Conservation (phyloP, 2,888 invertebrate species). For the Xestia xanthographa region DNA sequence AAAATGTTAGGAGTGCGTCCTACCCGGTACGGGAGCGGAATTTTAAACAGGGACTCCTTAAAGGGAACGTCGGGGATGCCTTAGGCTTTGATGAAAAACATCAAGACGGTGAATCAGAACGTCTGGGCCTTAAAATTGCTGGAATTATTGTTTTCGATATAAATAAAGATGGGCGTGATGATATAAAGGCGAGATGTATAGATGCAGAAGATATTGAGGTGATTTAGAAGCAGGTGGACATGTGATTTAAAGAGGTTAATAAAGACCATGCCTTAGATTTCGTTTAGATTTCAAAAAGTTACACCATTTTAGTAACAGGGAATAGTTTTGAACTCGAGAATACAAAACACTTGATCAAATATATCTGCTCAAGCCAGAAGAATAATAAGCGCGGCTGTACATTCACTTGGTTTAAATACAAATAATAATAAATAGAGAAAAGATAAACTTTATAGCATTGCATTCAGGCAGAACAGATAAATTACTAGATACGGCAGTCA, state of each 20-base stretch:
- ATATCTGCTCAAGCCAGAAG: conserved; percentile 11
- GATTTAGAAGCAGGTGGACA: conserved; percentile 22
- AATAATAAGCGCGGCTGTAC: conserved; percentile 8
- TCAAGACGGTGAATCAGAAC: conserved; percentile 74
- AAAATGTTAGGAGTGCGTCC: conserved; percentile 86
- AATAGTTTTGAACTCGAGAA: conserved; percentile 9
- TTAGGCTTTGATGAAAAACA: conserved; percentile 75
- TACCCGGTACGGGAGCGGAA: conserved; percentile 83
- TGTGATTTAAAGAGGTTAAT: conserved; percentile 21
- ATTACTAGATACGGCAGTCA: conserved; percentile 33
- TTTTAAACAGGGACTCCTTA: conserved; percentile 86
- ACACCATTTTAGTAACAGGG: conserved; percentile 5
- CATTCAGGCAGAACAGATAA: conserved; percentile 47
- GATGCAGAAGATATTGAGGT: conserved; percentile 29
- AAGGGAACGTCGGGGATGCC: conserved; percentile 81
- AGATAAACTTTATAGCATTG: conserved; percentile 29
- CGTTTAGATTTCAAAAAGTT: conserved; percentile 8
- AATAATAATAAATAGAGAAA: conserved; percentile 38
- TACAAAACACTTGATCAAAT: conserved; percentile 23
- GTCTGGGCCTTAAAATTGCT: conserved; percentile 61
- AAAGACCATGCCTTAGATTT: neutral
- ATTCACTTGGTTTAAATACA: conserved; percentile 20
- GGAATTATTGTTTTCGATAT: conserved; percentile 64
- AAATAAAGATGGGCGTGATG: conserved; percentile 60
- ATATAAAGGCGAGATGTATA: conserved; percentile 30